Evolutionary conservation across 2,888 invertebrate genomes (phyloP).

Genomic region (Andrena flavipes): DNA sequence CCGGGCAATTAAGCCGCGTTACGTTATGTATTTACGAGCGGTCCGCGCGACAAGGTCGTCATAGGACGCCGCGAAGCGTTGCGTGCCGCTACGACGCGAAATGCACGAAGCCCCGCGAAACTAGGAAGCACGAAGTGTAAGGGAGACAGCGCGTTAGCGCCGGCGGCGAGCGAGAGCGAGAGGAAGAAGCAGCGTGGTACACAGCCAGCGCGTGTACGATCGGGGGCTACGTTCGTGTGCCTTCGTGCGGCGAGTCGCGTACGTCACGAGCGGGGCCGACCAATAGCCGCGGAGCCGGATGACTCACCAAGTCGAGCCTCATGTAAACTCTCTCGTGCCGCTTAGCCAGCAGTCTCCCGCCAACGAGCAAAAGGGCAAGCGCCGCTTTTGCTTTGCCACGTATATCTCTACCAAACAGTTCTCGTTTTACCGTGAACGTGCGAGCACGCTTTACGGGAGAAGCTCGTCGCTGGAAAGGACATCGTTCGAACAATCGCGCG

Average conservation of each 20-base stretch:
- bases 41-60: constrained; percentile 64
- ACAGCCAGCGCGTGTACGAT: constrained; percentile 44
- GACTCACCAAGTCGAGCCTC: constrained; percentile 78
- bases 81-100: constrained; percentile 58
- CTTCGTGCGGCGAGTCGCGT: constrained; percentile 63
- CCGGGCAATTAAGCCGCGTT: constrained; percentile 51
- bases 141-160: not conserved
- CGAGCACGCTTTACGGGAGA: constrained; percentile 18
- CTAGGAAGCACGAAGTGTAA: constrained; percentile 49
- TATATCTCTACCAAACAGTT: constrained; percentile 64
- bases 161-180: not conserved
- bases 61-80: constrained; percentile 62
- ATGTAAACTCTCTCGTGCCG: constrained; percentile 79
- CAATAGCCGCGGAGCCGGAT: constrained; percentile 72
- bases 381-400: constrained; percentile 58
- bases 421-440: constrained; percentile 54
- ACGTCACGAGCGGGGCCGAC: constrained; percentile 73
- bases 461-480: not conserved
- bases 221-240: constrained; percentile 55
- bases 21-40: constrained; percentile 59
- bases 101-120: constrained; percentile 63
- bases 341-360: constrained; percentile 74
- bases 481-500: not conserved
- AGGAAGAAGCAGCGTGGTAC: not conserved
- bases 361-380: constrained; percentile 67